Conservation (phyloP, 1,140 invertebrate species). For the Pinna nobilis region DNA sequence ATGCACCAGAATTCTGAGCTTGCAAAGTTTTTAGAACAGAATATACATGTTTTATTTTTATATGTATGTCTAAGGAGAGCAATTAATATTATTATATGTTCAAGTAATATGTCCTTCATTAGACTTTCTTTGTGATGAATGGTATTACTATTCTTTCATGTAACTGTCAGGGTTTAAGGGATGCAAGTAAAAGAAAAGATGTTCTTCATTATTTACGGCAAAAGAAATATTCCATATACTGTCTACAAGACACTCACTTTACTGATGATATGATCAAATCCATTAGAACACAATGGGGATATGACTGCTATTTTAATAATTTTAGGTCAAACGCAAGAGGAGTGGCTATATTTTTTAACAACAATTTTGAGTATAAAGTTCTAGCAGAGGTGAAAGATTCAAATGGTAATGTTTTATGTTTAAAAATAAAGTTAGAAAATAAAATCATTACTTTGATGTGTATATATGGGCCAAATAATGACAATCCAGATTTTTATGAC, state of each 20-base stretch:
- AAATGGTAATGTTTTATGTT: conserved; percentile 5
- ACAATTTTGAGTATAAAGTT: conserved; percentile 20
- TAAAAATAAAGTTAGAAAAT: background rate
- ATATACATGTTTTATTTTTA: too few species aligned
- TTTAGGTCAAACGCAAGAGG: conserved; percentile 18
- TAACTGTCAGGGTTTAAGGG: too few species aligned
- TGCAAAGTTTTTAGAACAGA: too few species aligned
- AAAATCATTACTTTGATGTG: background rate
- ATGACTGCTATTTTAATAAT: conserved; percentile 7
- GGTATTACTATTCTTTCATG: too few species aligned
- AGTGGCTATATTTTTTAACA: conserved; percentile 23
- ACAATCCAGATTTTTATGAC: conserved; percentile 4
- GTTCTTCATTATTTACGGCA: conserved; percentile 11
- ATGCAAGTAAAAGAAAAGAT: conserved; percentile 32
- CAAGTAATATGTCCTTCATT: too few species aligned
- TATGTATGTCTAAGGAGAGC: too few species aligned
- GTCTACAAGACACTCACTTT: conserved; percentile 29
- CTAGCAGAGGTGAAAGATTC: conserved; percentile 14
- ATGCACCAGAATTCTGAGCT: too few species aligned
- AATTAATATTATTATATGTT: too few species aligned
- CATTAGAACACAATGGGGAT: conserved; percentile 19
- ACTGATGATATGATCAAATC: conserved; percentile 3
- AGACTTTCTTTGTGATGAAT: too few species aligned
- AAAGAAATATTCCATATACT: conserved; percentile 14
- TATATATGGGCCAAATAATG: conserved; percentile 21